A percentile compares a stretch with the other conserved stretches of the same genome.
Conservation (phyloP, 1,140 invertebrate species). For the Condylostylus longicornis region DNA sequence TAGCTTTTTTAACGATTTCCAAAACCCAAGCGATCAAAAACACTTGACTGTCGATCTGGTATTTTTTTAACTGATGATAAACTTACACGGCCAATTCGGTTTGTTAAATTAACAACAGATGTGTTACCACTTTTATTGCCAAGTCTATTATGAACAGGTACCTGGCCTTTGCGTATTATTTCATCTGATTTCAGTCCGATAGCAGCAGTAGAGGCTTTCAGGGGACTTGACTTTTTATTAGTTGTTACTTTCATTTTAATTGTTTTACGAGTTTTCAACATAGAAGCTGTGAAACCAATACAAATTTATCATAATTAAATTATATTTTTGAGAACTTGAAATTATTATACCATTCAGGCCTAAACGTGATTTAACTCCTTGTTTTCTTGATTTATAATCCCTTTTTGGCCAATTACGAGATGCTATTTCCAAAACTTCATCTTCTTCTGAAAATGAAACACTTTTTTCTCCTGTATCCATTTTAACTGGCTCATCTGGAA, state of each 20-base stretch:
- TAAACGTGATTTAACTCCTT: no score
- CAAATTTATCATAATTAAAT: no score
- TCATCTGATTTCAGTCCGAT: slow-evolving; percentile 28
- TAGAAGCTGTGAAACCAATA: no score
- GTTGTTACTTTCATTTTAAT: slow-evolving; percentile 22
- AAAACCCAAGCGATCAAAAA: no score
- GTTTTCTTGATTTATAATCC: no score
- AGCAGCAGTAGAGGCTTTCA: slow-evolving; percentile 15
- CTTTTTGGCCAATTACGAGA: no score
- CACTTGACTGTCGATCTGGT: no score
- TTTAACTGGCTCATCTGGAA: slow-evolving; percentile 15
- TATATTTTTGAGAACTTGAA: no score
- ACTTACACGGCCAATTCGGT: slow-evolving; percentile 2
- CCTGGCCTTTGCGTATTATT: slow-evolving; percentile 16
- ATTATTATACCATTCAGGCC: no score
- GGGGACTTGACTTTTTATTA: slow-evolving; percentile 13
- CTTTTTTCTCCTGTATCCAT: slow-evolving; percentile 24
- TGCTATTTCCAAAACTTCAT: slow-evolving; percentile 28
- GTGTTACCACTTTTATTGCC: slow-evolving; percentile 3
- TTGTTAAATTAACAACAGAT: not conserved
- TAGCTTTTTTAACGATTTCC: no score
- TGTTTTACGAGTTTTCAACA: no score
- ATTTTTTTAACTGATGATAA: no score
- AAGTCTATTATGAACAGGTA: slow-evolving; percentile 23
- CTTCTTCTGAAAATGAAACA: slow-evolving; percentile 27